Conservation (phyloP, 2,113 vertebrate species). For the Nansenia antarctica region DNA sequence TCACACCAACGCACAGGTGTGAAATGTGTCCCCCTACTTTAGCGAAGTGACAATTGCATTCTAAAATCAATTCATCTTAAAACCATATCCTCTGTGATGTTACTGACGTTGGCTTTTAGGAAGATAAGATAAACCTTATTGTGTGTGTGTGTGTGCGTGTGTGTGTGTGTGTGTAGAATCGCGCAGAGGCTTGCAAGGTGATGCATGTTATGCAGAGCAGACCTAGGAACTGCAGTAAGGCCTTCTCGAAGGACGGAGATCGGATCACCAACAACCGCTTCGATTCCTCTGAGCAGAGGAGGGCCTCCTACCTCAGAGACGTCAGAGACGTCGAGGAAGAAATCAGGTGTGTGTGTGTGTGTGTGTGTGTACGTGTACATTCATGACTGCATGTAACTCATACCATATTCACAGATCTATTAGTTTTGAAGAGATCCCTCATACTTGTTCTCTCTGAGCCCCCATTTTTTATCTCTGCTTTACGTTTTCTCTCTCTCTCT, state of each 20-base stretch:
- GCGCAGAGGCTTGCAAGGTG: slow-evolving; percentile 79
- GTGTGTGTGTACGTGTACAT: background rate
- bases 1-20: too few species aligned
- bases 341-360: slow-evolving; percentile 72
- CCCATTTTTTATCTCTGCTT: background rate
- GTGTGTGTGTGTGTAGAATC: slow-evolving; percentile 70
- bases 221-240: slow-evolving; percentile 85
- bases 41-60: background rate
- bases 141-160: background rate
- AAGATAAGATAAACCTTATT: background rate
- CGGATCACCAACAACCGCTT: slow-evolving; percentile 84
- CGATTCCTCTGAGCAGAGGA: slow-evolving; percentile 77
- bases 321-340: slow-evolving; percentile 88
- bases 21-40: background rate
- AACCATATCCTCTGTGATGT: background rate
- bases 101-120: background rate
- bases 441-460: background rate
- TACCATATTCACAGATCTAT: too few species aligned
- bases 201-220: slow-evolving; percentile 84
- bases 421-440: background rate
- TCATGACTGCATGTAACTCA: too few species aligned
- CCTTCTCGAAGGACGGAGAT: slow-evolving; percentile 90
- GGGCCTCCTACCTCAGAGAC: slow-evolving; percentile 83
- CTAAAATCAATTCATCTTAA: background rate
- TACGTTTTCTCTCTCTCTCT: background rate